Percentiles rank a stretch among this genome's conserved stretches.
phyloP scores from a whole-genome alignment of 1,140 invertebrate genomes.

The Venustaconcha ellipsiformis region DNA sequence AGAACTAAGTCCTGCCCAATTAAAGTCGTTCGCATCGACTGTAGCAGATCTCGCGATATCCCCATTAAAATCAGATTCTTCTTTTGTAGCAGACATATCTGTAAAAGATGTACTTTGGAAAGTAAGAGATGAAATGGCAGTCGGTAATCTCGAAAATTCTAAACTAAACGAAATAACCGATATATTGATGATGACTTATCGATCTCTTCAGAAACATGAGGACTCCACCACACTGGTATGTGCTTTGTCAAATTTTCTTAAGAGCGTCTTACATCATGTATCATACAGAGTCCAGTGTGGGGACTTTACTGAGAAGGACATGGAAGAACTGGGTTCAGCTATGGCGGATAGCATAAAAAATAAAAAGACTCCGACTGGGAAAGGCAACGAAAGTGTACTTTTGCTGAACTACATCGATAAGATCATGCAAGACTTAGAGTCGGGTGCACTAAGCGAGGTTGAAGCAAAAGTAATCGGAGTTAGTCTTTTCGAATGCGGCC shows the following conservation, averaged over 20 bases:
- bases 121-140: constrained; percentile 3
- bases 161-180: constrained; percentile 4
- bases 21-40: constrained; percentile 9
- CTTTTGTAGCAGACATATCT: constrained; percentile 8
- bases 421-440: background rate
- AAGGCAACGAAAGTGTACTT: background rate
- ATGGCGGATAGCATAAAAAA: too few relatives aligned
- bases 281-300: constrained; percentile 12
- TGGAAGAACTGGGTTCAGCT: background rate
- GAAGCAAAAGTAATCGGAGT: too few relatives aligned
- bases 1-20: background rate
- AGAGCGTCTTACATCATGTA: constrained; percentile 7
- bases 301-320: constrained; percentile 15
- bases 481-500: too few relatives aligned
- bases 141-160: constrained; percentile 2
- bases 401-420: background rate
- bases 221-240: constrained; percentile 7
- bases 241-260: constrained; percentile 13
- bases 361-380: background rate
- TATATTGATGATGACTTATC: constrained; percentile 3
- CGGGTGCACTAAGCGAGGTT: background rate
- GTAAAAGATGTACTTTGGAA: constrained; percentile 11
- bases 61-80: constrained; percentile 25
- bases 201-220: background rate
- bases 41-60: constrained; percentile 12